Evolutionary conservation across 2,113 vertebrate species (phyloP).

Genomic region (Dicaeum eximium): DNA sequence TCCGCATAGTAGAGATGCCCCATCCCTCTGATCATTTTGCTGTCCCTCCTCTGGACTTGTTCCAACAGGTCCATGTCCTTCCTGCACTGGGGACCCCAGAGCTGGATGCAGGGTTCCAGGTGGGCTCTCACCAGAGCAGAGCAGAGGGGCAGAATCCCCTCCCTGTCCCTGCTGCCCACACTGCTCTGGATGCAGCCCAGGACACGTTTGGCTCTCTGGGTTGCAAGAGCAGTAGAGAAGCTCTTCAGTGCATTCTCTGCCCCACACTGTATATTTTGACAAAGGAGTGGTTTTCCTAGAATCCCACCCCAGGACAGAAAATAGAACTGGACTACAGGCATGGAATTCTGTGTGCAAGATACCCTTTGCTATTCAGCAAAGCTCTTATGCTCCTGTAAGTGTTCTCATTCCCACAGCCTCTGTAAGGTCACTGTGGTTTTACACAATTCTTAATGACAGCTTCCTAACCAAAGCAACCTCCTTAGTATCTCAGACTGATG

Average conservation of each 20-base stretch:
- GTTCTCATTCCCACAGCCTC: neutral
- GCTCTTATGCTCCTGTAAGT: neutral
- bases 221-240: neutral
- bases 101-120: neutral
- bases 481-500: neutral
- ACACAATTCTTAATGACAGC: neutral
- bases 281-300: neutral
- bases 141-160: neutral
- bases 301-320: neutral
- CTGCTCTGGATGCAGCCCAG: neutral
- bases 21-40: neutral
- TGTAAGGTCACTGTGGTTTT: neutral
- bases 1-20: neutral
- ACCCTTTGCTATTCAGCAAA: neutral
- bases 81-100: neutral
- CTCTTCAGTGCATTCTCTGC: neutral
- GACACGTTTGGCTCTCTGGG: fast-evolving
- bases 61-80: neutral
- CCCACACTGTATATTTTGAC: neutral
- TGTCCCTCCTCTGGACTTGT: fast-evolving
- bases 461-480: neutral
- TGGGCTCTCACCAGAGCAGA: neutral
- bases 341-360: neutral
- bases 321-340: neutral
- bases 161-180: fast-evolving